Conservation (phyloP, 2,113 vertebrate species). For the Cyprinodon tularosa region DNA sequence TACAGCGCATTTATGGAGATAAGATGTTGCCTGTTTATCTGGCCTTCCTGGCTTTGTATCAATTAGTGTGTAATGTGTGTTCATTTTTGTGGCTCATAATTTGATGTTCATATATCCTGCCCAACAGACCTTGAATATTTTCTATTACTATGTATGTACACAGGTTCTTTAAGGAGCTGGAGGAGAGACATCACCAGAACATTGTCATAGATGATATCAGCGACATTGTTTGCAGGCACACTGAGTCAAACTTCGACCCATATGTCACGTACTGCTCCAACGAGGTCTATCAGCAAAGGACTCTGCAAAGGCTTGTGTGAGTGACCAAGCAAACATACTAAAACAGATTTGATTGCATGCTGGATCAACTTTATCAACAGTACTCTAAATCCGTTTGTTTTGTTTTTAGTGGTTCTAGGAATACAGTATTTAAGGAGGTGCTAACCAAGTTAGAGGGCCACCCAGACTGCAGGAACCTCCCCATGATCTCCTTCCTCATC, state of each 20-base stretch:
- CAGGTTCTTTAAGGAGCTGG: conserved; percentile 94
- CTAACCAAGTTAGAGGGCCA: conserved; percentile 88
- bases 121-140: neutral
- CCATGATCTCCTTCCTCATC: conserved; percentile 98
- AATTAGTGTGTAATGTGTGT: conserved; percentile 27
- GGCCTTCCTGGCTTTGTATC: conserved; percentile 46
- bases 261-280: conserved; percentile 97
- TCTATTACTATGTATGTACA: neutral
- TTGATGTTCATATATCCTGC: neutral
- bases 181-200: conserved; percentile 88
- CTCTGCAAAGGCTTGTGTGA: conserved; percentile 92
- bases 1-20: conserved; percentile 13
- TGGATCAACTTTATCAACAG: neutral
- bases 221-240: conserved; percentile 89
- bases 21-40: conserved; percentile 48
- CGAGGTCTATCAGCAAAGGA: conserved; percentile 97
- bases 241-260: conserved; percentile 89
- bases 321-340: conserved; percentile 46
- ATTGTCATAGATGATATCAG: conserved; percentile 92
- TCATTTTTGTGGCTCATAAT: neutral
- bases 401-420: conserved; percentile 77
- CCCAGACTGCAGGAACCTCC: conserved; percentile 91
- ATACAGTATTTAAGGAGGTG: conserved; percentile 88
- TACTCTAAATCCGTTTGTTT: neutral
- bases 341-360: conserved; percentile 5